A percentile compares a stretch with the other conserved stretches of the same genome.
These are phyloP conservation scores for Catharus ustulatus DNA, from an alignment of 2,797 vertebrate genomes.

Conservation along the genomic window DNA sequence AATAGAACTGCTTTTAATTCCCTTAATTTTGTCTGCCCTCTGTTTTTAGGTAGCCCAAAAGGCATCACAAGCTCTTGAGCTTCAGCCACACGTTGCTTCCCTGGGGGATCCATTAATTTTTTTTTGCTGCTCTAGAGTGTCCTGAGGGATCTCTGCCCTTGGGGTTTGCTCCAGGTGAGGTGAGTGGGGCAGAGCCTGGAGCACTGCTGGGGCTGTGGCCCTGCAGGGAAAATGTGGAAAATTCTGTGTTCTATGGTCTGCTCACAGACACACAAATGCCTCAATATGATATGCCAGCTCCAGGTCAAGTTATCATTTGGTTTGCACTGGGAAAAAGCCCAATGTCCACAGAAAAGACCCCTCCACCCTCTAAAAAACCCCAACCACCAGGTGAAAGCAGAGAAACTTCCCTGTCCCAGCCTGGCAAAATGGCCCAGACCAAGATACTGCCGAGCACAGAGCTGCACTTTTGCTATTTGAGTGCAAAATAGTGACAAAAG, in stretches of 20 bases:
- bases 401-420: not conserved
- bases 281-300: not conserved
- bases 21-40: not conserved
- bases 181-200: not conserved
- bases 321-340: not conserved
- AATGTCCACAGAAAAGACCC: not conserved
- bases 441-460: not conserved
- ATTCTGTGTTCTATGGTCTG: not conserved
- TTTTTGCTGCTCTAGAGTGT: not conserved
- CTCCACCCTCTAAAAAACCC: not conserved
- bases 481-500: not conserved
- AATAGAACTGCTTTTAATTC: not conserved
- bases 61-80: not conserved
- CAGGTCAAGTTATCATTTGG: not conserved
- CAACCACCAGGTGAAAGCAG: not conserved
- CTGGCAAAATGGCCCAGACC: not conserved
- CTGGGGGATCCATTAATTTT: not conserved
- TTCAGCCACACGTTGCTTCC: not conserved
- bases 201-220: not conserved
- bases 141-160: not conserved
- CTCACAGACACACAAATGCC: rapidly evolving
- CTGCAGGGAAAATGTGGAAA: not conserved
- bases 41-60: not conserved
- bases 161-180: not conserved
- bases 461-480: not conserved